Percentiles rank a stretch among this genome's conserved stretches.
Evolutionary conservation across 2,797 vertebrate species (phyloP).

Genomic region (Epinephelus malabaricus): DNA sequence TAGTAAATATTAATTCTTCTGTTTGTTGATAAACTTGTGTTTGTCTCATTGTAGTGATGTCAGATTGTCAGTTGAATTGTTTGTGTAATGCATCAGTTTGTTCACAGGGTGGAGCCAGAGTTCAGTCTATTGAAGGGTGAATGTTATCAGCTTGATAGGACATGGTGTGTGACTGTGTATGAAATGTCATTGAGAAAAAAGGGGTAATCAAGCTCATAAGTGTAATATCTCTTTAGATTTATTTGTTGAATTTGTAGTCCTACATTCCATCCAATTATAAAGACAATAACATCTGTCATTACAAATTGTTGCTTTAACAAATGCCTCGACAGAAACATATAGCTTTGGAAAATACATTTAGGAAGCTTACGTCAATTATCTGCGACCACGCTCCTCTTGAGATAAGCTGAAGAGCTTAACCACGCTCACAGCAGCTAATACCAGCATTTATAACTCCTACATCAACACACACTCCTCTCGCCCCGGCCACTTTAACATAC

Average conservation of each 20-base stretch:
- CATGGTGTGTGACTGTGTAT: neutral
- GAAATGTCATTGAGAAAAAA: neutral
- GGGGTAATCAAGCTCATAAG: neutral
- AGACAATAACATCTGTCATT: neutral
- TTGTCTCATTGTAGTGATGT: neutral
- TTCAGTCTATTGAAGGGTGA: constrained; percentile 2
- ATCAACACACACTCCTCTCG: constrained; percentile 54
- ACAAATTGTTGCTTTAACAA: neutral
- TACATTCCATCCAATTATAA: neutral
- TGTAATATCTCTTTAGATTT: neutral
- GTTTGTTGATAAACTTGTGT: neutral
- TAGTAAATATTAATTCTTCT: constrained; percentile 23
- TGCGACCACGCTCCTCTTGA: constrained; percentile 10
- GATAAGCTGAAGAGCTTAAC: constrained; percentile 38
- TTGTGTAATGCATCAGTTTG: constrained; percentile 29
- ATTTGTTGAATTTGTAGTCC: neutral
- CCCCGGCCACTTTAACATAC: constrained; percentile 58
- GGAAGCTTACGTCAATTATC: constrained; percentile 15
- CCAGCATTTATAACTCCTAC: constrained; percentile 34
- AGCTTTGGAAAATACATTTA: constrained; percentile 1
- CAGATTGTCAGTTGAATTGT: neutral
- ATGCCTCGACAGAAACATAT: neutral
- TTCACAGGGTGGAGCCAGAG: constrained; percentile 73
- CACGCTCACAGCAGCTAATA: constrained; percentile 28
- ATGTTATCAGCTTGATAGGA: neutral